phyloP scores from a whole-genome alignment of 2,797 vertebrate genomes.

The Gephyroberyx darwinii region DNA sequence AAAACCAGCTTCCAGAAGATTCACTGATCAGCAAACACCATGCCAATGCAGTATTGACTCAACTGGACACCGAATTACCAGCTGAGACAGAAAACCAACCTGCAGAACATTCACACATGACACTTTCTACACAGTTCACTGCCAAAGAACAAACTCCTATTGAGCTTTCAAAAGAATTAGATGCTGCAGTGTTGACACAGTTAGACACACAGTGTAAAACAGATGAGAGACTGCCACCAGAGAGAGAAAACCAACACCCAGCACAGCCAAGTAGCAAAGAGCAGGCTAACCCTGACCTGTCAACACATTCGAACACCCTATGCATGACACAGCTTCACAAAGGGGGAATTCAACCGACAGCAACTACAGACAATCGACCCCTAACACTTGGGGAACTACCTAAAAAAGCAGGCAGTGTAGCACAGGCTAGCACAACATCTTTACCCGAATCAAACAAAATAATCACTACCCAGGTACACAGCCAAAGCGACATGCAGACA shows the following conservation, averaged over 20 bases:
- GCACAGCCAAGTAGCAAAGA: background rate
- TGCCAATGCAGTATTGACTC: background rate
- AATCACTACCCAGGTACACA: background rate
- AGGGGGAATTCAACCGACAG: constrained; percentile 8
- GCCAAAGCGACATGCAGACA: background rate
- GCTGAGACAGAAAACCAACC: constrained; percentile 3
- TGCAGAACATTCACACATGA: background rate
- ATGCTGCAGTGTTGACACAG: background rate
- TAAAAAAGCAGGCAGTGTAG: background rate
- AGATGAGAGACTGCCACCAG: background rate
- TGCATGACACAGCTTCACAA: background rate
- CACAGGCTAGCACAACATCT: background rate
- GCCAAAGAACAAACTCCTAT: background rate
- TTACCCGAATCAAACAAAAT: background rate
- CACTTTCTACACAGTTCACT: background rate
- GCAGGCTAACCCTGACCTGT: background rate
- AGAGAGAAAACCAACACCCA: background rate
- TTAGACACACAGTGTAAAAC: background rate
- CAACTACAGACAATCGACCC: background rate
- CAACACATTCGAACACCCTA: background rate
- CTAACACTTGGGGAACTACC: background rate
- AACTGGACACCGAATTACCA: background rate
- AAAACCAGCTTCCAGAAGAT: background rate
- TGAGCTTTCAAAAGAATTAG: background rate
- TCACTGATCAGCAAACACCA: constrained; percentile 3